Evolutionary conservation across 2,797 vertebrate genomes (phyloP).

Genomic region (Phrynocephalus guinanensis): DNA sequence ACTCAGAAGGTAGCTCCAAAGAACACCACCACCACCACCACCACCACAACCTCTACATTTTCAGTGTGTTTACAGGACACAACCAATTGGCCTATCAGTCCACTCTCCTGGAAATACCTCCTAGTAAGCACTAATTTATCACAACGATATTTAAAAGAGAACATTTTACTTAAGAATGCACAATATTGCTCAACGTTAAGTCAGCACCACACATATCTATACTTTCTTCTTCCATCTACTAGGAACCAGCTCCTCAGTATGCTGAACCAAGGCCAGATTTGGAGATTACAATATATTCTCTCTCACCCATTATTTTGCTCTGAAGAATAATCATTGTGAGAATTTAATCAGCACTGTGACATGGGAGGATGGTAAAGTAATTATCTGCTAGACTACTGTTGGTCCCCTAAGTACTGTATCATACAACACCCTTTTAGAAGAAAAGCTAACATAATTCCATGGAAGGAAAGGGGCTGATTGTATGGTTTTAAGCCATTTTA

Average conservation of each 20-base stretch:
- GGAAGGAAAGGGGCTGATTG: background rate
- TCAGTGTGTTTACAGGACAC: background rate
- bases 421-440: background rate
- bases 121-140: background rate
- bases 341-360: slow-evolving; percentile 4
- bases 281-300: background rate
- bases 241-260: background rate
- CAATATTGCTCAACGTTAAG: background rate
- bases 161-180: background rate
- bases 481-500: slow-evolving; percentile 7
- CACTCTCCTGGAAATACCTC: background rate
- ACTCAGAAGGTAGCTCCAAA: background rate
- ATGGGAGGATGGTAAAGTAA: slow-evolving; percentile 1
- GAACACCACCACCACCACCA: background rate
- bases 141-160: background rate
- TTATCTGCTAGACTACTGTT: slow-evolving; percentile 17
- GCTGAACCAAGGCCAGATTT: background rate
- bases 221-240: background rate
- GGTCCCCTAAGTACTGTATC: background rate
- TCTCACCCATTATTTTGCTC: background rate
- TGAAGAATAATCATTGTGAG: slow-evolving; percentile 13
- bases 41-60: background rate
- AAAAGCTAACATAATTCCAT: slow-evolving; percentile 3
- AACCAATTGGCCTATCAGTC: background rate
- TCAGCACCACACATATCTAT: background rate